Base-by-base conservation (phyloP, 1,140 invertebrate species). In the Drosophila ambigua region DNA sequence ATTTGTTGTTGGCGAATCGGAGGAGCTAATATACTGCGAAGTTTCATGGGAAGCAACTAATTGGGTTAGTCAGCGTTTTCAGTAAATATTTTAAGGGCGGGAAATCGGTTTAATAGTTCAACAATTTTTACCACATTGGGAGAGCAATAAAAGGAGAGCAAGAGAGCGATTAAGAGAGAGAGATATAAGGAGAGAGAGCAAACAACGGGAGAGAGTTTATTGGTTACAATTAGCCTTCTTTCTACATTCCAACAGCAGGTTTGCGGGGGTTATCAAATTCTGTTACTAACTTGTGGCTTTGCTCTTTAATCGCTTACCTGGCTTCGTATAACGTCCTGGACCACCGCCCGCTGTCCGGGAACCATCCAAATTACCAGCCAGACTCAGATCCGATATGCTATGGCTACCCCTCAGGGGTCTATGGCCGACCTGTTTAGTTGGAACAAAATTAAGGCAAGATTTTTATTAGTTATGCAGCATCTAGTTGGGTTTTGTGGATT, bases 371-470 rank as follows among this genome's bases (percentile, higher is more conserved):
- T 85, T 91, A 6, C 72, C 90, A 11, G 90, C 87, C 49, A 91
- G 71, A 71, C 90, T 95, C 35, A 97, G 91, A 90, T 97, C 96
- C 61, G 95, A 94, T 63, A 96, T 96, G 81, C 95, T 96, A 91
- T 97, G 97, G 92, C 96, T 97, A 66, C 95, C 94, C 92, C 96
- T 96, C 54, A 98, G 92, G 60, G 95, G 95, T 80, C 93, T 94
- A 90, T 95, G 95, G 55, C 96, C 95, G 72, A 96, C 95, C 96
- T 97, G 51, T 71, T 2, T 23, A 41, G 41, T 15, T 2, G 24
- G 51, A 5, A 3, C n/a, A 44, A 8, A 3, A 7, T n/a, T 24
- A 24, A 2, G 31, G 11, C 16, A 13, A 39, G 5, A 20, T 35
- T 16, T 5, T 20, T 15, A 4, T 41, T 16, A 39, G 13, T 15